Conservation (phyloP, 2,113 vertebrate species). For the Forbesichthys agassizii region DNA sequence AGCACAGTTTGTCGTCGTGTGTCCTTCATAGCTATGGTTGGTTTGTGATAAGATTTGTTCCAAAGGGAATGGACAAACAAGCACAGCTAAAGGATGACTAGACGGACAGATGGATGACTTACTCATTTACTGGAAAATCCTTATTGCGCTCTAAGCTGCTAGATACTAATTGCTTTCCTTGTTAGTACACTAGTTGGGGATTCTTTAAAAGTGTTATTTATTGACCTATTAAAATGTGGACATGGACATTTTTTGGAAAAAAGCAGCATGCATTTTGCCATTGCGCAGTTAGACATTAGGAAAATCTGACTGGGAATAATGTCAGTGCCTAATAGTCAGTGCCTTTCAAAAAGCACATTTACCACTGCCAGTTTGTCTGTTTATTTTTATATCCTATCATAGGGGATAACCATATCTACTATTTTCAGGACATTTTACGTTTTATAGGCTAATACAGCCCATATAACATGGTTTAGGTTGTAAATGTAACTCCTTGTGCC, state of each 20-base stretch:
- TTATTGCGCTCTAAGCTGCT: background rate
- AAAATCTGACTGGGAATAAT: conserved; percentile 31
- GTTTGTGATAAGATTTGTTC: background rate
- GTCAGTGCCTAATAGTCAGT: background rate
- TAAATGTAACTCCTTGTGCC: no score
- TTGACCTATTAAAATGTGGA: conserved; percentile 31
- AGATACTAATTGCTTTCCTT: no score
- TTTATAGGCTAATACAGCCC: no score
- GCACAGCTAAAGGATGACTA: background rate
- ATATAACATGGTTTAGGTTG: no score
- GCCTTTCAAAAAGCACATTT: conserved; percentile 8
- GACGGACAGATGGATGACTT: background rate
- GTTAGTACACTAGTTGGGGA: no score
- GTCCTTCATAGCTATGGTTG: background rate
- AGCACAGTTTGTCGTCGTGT: background rate
- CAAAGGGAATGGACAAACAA: background rate
- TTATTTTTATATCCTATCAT: background rate
- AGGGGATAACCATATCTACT: background rate
- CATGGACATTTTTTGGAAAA: conserved; percentile 29
- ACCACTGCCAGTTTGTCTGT: background rate
- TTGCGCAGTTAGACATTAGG: conserved; percentile 12
- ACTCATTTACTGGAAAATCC: background rate
- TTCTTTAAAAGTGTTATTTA: conserved; percentile 7
- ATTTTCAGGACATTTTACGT: background rate
- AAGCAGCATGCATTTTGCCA: background rate